These are phyloP conservation scores for Drosophila obscura DNA, from an alignment of 1,140 invertebrate species.

Conservation along the genomic window DNA sequence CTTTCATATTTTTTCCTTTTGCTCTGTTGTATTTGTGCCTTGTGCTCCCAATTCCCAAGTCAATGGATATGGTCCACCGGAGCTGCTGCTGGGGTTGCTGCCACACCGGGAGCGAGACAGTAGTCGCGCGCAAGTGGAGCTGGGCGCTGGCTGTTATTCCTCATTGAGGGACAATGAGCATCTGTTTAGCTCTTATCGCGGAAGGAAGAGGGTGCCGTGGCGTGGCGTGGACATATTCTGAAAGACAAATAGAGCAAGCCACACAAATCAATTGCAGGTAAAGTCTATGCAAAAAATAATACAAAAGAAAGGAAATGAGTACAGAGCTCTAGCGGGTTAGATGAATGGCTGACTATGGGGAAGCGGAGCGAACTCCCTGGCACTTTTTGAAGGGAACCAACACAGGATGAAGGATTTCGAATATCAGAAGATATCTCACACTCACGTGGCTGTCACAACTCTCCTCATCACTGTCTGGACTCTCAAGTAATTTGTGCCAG, in stretches of 20 bases:
- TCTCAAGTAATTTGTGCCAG: no score
- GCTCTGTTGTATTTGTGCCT: not conserved
- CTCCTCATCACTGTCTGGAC: no score
- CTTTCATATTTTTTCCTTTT: constrained; percentile 21
- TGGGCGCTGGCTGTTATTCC: constrained; percentile 23
- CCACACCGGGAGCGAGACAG: constrained; percentile 18
- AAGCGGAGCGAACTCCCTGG: no score
- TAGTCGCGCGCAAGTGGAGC: constrained; percentile 23
- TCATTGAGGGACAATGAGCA: constrained; percentile 22
- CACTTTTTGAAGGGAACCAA: no score
- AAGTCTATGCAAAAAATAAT: no score
- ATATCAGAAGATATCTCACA: no score
- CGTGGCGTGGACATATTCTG: constrained; percentile 34
- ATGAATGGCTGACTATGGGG: no score
- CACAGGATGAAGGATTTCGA: no score
- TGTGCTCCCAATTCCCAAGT: constrained; percentile 29
- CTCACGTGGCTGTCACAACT: no score
- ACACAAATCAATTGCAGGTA: constrained; percentile 39
- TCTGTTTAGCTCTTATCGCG: constrained; percentile 48
- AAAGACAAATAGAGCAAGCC: constrained; percentile 23
- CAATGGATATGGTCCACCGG: constrained; percentile 27
- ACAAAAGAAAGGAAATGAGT: no score
- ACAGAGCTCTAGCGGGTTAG: no score
- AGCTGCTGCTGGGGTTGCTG: not conserved
- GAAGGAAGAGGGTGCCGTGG: constrained; percentile 7